Percentiles rank a stretch among this genome's conserved stretches.
Evolutionary conservation across 2,113 vertebrate genomes (phyloP).

Genomic region (Egretta garzetta): DNA sequence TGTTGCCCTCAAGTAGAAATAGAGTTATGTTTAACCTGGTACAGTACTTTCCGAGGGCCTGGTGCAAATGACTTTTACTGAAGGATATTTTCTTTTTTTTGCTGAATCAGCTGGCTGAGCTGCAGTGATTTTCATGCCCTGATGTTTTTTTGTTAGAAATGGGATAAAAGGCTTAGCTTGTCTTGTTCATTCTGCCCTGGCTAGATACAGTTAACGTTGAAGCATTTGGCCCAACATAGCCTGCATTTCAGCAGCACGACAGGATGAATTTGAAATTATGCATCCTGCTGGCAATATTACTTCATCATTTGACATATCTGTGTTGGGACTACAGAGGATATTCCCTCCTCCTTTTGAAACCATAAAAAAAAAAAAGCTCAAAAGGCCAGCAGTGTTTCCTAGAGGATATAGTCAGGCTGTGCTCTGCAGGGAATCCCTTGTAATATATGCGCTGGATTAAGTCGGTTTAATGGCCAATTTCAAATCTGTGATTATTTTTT

Average conservation of each 20-base stretch:
- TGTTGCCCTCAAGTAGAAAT: not conserved
- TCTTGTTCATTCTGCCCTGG: not conserved
- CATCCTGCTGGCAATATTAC: not conserved
- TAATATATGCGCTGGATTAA: not conserved
- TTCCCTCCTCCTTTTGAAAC: not conserved
- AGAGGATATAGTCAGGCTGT: not conserved
- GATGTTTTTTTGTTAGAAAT: not conserved
- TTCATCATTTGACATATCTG: not conserved
- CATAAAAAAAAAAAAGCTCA: not conserved
- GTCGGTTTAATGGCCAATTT: not conserved
- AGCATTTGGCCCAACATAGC: not conserved
- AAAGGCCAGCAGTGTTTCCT: not conserved
- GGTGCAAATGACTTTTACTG: not conserved
- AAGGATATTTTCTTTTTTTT: not conserved
- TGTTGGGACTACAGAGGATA: not conserved
- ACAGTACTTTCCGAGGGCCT: not conserved
- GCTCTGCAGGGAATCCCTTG: not conserved
- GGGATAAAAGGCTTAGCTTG: not conserved
- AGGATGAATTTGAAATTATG: not conserved
- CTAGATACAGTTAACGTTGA: not conserved
- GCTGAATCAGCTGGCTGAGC: not conserved
- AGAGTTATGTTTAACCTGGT: not conserved
- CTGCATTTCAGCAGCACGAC: not conserved
- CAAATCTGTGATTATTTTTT: not conserved
- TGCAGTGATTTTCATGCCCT: not conserved